A percentile compares a stretch with the other conserved stretches of the same genome.
Evolutionary conservation across 2,113 vertebrate species (phyloP).

Genomic region (Etia nguti): DNA sequence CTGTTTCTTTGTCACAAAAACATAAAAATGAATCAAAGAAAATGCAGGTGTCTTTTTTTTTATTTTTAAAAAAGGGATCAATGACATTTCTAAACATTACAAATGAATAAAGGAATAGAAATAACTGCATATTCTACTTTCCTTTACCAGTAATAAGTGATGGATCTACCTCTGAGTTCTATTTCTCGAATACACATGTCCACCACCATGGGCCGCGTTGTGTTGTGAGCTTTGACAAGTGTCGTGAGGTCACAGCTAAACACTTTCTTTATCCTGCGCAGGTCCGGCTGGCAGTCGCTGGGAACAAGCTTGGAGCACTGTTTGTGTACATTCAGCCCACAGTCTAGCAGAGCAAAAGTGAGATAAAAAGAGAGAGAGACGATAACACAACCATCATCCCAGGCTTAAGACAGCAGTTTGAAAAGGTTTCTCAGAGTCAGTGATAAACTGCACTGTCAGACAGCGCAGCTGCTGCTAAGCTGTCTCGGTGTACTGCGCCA

Average conservation of each 20-base stretch:
- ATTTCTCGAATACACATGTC: conserved; percentile 97
- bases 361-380: background rate
- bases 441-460: conserved; percentile 43
- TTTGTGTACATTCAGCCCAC: conserved; percentile 95
- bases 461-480: conserved; percentile 19
- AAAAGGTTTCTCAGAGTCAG: conserved; percentile 20
- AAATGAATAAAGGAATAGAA: background rate
- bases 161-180: conserved; percentile 85
- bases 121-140: background rate
- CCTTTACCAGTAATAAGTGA: background rate
- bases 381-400: conserved; percentile 33
- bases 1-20: background rate
- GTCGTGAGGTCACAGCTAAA: conserved; percentile 98
- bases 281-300: conserved; percentile 95
- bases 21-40: background rate
- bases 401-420: conserved; percentile 15
- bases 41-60: background rate
- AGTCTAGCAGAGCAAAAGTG: conserved; percentile 73
- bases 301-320: conserved; percentile 97
- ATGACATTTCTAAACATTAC: background rate
- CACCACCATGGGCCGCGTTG: conserved; percentile 91
- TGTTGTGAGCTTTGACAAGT: conserved; percentile 93
- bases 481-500: background rate
- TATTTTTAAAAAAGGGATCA: background rate
- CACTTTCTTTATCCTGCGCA: conserved; percentile 94